These are phyloP conservation scores for Pogonocherus hispidulus DNA, from an alignment of 2,888 invertebrate genomes.

Conservation along the genomic window DNA sequence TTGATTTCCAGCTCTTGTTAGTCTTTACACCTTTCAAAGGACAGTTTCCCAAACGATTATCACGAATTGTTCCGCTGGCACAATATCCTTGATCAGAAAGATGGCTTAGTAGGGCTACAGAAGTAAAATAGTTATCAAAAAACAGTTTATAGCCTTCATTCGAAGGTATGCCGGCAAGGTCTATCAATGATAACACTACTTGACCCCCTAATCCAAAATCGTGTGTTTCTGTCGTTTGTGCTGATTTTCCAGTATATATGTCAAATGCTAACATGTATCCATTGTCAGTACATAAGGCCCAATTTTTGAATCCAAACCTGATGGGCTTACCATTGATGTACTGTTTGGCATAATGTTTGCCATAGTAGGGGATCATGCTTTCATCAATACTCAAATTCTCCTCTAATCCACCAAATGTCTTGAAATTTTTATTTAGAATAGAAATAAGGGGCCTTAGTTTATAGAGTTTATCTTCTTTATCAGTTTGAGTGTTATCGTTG, in stretches of 20 bases:
- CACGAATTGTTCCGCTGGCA: background rate
- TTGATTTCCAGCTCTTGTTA: background rate
- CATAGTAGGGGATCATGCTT: slow-evolving; percentile 46
- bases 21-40: background rate
- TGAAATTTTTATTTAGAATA: slow-evolving; percentile 36
- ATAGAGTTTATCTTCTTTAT: slow-evolving; percentile 35
- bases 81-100: background rate
- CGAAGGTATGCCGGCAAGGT: too few relatives aligned
- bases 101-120: background rate
- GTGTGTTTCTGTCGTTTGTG: too few relatives aligned
- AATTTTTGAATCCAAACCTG: slow-evolving; percentile 48
- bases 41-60: background rate
- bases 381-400: slow-evolving; percentile 43
- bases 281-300: too few relatives aligned
- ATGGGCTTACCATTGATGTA: slow-evolving; percentile 47
- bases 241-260: too few relatives aligned
- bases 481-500: slow-evolving; percentile 15
- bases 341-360: slow-evolving; percentile 45
- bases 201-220: too few relatives aligned
- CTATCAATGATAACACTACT: too few relatives aligned
- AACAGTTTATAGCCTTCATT: too few relatives aligned
- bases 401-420: slow-evolving; percentile 38
- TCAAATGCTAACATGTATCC: too few relatives aligned
- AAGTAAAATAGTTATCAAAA: too few relatives aligned
- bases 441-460: slow-evolving; percentile 41